These are phyloP conservation scores for Eueides isabella DNA, from an alignment of 1,140 invertebrate species.

Conservation along the genomic window DNA sequence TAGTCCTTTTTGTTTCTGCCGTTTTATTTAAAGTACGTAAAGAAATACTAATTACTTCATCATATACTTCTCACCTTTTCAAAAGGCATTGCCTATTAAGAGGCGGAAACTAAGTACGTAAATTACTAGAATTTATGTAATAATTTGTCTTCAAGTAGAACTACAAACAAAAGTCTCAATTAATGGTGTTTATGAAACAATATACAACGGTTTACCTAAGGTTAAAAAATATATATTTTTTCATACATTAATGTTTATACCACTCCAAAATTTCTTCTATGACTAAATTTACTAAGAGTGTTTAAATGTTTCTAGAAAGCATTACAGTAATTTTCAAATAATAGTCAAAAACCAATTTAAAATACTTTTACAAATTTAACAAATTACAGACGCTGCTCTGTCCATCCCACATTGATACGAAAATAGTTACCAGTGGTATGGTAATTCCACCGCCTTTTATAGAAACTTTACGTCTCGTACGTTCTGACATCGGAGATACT, in stretches of 20 bases:
- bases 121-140: neutral
- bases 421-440: constrained; percentile 50
- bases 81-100: neutral
- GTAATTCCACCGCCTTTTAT: constrained; percentile 65
- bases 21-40: neutral
- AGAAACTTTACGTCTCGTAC: constrained; percentile 55
- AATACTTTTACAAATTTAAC: neutral
- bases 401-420: constrained; percentile 41
- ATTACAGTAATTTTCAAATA: no score
- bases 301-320: no score
- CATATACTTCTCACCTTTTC: neutral
- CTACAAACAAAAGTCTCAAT: neutral
- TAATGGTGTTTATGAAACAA: no score
- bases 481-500: constrained; percentile 46
- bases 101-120: neutral
- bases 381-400: neutral
- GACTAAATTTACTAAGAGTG: no score
- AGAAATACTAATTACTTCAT: neutral
- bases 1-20: neutral
- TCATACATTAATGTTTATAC: no score
- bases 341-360: no score
- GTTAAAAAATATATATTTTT: no score
- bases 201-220: no score
- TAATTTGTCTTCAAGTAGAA: neutral
- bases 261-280: no score